Conservation (phyloP, 2,113 vertebrate species). For the Dipodomys spectabilis region DNA sequence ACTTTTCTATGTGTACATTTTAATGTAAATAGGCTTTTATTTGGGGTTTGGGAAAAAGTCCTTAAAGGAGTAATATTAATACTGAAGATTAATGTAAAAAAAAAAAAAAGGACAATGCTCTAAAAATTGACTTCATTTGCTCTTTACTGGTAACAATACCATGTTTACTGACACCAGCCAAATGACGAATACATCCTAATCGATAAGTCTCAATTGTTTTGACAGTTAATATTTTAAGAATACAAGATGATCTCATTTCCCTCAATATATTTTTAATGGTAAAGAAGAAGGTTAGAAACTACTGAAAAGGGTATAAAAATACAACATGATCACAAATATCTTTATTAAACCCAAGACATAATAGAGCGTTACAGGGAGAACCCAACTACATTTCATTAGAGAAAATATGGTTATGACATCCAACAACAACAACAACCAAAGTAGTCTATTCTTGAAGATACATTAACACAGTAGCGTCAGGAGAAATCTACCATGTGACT, state of each 20-base stretch:
- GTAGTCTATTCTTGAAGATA: constrained; percentile 29
- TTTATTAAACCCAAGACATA: constrained; percentile 73
- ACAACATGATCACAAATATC: constrained; percentile 61
- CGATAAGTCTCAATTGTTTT: constrained; percentile 25
- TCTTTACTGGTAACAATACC: background rate
- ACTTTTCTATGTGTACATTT: no score
- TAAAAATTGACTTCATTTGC: background rate
- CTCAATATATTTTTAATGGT: background rate
- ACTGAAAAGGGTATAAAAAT: constrained; percentile 67
- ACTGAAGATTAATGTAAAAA: no score
- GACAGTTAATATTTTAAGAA: background rate
- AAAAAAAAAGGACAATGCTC: no score
- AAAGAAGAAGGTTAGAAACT: constrained; percentile 17
- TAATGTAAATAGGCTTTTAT: no score
- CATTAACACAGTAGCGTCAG: constrained; percentile 48
- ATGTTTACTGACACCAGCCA: background rate
- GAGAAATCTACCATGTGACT: constrained; percentile 37
- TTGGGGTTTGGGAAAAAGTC: no score
- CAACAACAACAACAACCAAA: constrained; percentile 35
- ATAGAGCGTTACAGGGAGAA: constrained; percentile 64
- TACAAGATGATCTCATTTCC: constrained; percentile 14
- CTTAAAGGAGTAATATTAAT: no score
- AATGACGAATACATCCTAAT: constrained; percentile 40
- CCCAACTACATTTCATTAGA: constrained; percentile 62
- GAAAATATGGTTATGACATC: constrained; percentile 15